These are phyloP conservation scores for Pseudopleuronectes americanus DNA, from an alignment of 2,797 vertebrate genomes.

Conservation along the genomic window DNA sequence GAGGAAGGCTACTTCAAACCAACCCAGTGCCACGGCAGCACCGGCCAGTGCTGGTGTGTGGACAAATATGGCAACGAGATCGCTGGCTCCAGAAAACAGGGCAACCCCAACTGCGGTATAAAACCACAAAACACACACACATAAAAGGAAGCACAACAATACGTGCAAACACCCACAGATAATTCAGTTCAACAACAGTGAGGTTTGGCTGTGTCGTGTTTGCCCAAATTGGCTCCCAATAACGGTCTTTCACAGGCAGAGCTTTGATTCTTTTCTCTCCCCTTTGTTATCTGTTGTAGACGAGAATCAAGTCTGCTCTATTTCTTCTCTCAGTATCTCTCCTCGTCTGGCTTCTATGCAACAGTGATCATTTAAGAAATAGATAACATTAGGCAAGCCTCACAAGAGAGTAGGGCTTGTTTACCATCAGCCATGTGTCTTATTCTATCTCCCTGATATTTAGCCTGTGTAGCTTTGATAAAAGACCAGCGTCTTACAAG, in stretches of 20 bases:
- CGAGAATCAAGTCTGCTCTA: slow-evolving; percentile 18
- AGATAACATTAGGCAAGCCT: slow-evolving; percentile 43
- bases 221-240: slow-evolving; percentile 26
- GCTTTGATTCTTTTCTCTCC: slow-evolving; percentile 31
- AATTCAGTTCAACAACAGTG: slow-evolving; percentile 8
- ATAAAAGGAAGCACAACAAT: neutral
- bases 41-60: slow-evolving; percentile 97
- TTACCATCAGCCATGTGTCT: slow-evolving; percentile 50
- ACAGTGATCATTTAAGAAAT: slow-evolving; percentile 56
- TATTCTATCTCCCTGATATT: slow-evolving; percentile 63
- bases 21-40: slow-evolving; percentile 94
- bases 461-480: slow-evolving; percentile 50
- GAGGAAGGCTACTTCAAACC: slow-evolving; percentile 96
- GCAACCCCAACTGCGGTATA: slow-evolving; percentile 92
- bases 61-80: slow-evolving; percentile 98
- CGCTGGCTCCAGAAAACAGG: slow-evolving; percentile 94
- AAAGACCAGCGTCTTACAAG: slow-evolving; percentile 48
- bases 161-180: slow-evolving; percentile 6
- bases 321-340: slow-evolving; percentile 39
- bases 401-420: slow-evolving; percentile 36
- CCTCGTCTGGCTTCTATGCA: slow-evolving; percentile 8
- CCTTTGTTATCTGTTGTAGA: slow-evolving; percentile 27
- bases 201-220: slow-evolving; percentile 6
- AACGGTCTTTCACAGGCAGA: slow-evolving; percentile 38
- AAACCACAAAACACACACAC: slow-evolving; percentile 41